Evolutionary conservation across 1,140 invertebrate genomes (phyloP).

Genomic region (Apis cerana): DNA sequence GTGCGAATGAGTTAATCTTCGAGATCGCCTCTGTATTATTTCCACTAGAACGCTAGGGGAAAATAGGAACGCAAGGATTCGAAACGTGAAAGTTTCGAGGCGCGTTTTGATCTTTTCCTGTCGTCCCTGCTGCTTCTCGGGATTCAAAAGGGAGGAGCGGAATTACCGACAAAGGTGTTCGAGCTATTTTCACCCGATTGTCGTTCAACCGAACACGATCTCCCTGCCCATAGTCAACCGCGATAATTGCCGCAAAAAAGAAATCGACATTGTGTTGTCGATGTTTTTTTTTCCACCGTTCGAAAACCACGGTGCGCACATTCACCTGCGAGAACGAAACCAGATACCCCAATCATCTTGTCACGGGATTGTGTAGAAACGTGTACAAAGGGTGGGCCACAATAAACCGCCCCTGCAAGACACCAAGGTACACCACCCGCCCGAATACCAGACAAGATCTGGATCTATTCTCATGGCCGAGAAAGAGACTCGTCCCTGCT

Average conservation of each 20-base stretch:
- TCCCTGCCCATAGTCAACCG: no score
- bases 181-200: not conserved
- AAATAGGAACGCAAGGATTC: no score
- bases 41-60: no score
- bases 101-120: no score
- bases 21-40: no score
- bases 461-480: conserved; percentile 30
- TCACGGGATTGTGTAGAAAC: conserved; percentile 77
- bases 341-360: conserved; percentile 78
- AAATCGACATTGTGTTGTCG: conserved; percentile 50
- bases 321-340: conserved; percentile 75
- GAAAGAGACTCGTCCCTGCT: not conserved
- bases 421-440: conserved; percentile 53
- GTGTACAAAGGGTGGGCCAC: conserved; percentile 75
- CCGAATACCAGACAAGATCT: not conserved
- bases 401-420: conserved; percentile 77
- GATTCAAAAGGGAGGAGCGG: not conserved
- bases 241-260: conserved; percentile 49
- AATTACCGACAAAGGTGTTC: conserved; percentile 7
- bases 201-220: conserved; percentile 27
- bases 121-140: no score
- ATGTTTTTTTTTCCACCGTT: conserved; percentile 67
- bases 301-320: conserved; percentile 67
- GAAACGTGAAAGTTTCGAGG: no score
- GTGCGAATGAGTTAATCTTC: no score